Evolutionary conservation across 2,797 vertebrate genomes (phyloP), one percentile per base, ranked within the genome.

Genomic region (Tragelaphus eurycerus): DNA sequence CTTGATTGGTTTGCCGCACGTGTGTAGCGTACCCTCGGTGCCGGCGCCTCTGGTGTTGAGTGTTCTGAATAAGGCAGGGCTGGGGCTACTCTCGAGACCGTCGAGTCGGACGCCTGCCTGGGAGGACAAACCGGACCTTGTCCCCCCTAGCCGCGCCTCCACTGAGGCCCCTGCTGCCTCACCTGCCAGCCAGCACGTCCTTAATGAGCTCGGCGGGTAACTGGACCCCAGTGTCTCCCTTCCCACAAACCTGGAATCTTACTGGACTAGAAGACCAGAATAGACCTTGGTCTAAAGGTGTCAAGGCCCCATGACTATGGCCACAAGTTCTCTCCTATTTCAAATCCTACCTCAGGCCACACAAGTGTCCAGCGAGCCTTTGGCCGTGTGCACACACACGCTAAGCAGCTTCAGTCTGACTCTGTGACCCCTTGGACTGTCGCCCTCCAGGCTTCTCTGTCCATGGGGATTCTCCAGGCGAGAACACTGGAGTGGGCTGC

Each of bases 91-190:
- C 19, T 31, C 6, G 3, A 54, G 79, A 3, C 27, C 3, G 3
- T 11, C 10, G 19, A 34, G 2, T 2, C 2, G 2, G 8, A 5
- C 0, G 0, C 2, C n/a, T 0, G 0, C 25, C 50, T 31, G 3
- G 2, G 16, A 12, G 6, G 0, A 1, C 2, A 11, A 5, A 16
- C 34, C 5, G 0, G 34, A 87, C 13, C 29, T 34, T 14, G 8
- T 57, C 31, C 81, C 52, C 19, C 4, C 78, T 19, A 2, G 10
- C 23, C 13, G 29, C 12, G 3, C 19, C 14, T 31, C 57, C 9
- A 52, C 14, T 21, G 12, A 13, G 9, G 4, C 2, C 3, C 21
- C 34, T 0, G 3, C 34, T 10, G 0, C 2, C 6, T 62, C 23
- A 31, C 23, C 27, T 0, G 10, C n/a, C 43, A 38, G 48, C 46